Base-by-base conservation (phyloP, 92 coral and sea anemone species). In the Actinostola sp. region DNA sequence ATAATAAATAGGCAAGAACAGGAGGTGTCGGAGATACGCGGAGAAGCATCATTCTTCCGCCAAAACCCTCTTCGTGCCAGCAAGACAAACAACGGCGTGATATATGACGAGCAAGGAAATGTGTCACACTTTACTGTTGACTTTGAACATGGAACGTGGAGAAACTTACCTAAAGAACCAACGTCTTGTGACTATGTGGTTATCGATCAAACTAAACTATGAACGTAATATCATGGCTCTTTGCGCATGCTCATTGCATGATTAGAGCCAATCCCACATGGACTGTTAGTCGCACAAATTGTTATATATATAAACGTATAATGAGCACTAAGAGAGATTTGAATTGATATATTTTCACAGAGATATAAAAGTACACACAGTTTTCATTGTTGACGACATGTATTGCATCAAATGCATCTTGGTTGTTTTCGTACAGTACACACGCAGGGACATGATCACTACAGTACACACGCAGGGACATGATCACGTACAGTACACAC, bases 81-180 rank as follows among this genome's bases (percentile, higher is more conserved):
- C 21, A 3, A 57, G 62, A 68, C 0, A 23, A 68, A 68, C 62
- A 50, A 51, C 50, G 74, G 63, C 32, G 50, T 30, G 46, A 26
- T 68, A 0, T 16, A 68, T 33, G 74, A 68, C 51, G 43, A 56
- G n/a, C 13, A 52, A 16, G 57, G 42, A 24, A 58, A 45, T 14
- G 36, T 35, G 16, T 13, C 32, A 26, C 36, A 45, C 13, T 55
- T 71, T 42, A 26, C 61, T 55, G 66, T 57, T 26, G 42, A 71
- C 62, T 71, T 71, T 55, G 77, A 71, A 36, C 31, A 57, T 8
- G 77, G 77, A n/a, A 56, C 66, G 46, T 71, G 77, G 77, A 56
- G 62, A 39, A 39, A 57, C 28, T 11, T 35, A 24, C 77, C 66
- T 1, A 24, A 60, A 25, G 45, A 32, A 13, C 45, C 74, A 10